These are phyloP conservation scores for Xerus inauris DNA, from an alignment of 2,113 vertebrate genomes.

Conservation along the genomic window DNA sequence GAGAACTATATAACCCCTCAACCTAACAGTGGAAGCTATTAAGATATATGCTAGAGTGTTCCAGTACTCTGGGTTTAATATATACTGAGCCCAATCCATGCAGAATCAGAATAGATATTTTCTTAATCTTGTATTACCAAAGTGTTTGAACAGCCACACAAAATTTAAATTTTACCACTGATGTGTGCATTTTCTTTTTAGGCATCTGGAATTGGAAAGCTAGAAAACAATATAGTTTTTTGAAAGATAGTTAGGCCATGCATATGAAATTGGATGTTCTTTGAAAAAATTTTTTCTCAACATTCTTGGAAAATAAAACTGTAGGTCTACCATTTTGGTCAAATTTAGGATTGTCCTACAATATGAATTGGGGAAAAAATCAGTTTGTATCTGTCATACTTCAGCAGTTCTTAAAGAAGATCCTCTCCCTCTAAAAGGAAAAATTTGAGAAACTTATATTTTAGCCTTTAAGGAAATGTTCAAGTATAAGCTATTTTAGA, in stretches of 20 bases:
- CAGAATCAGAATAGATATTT: neutral
- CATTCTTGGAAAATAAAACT: neutral
- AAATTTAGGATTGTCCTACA: conserved; percentile 23
- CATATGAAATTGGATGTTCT: conserved; percentile 20
- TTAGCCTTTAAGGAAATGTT: conserved; percentile 34
- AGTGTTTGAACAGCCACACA: neutral
- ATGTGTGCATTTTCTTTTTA: conserved; percentile 4
- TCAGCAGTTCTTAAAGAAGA: conserved; percentile 29
- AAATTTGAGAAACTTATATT: conserved; percentile 44
- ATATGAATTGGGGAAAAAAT: neutral
- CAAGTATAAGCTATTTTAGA: conserved; percentile 58
- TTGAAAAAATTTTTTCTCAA: neutral
- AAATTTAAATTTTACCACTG: neutral
- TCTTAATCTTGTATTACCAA: conserved; percentile 20
- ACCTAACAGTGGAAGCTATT: neutral
- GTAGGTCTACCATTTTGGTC: neutral
- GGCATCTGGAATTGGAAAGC: neutral
- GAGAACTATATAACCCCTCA: neutral
- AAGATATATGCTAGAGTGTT: conserved; percentile 26
- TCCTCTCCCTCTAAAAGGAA: neutral
- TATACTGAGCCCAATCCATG: neutral
- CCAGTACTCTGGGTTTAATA: neutral
- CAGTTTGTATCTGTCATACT: conserved; percentile 37
- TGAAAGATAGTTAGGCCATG: neutral
- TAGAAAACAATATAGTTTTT: neutral